Base-by-base conservation (phyloP, 2,888 invertebrate genomes). In the Meandrusa payeni region DNA sequence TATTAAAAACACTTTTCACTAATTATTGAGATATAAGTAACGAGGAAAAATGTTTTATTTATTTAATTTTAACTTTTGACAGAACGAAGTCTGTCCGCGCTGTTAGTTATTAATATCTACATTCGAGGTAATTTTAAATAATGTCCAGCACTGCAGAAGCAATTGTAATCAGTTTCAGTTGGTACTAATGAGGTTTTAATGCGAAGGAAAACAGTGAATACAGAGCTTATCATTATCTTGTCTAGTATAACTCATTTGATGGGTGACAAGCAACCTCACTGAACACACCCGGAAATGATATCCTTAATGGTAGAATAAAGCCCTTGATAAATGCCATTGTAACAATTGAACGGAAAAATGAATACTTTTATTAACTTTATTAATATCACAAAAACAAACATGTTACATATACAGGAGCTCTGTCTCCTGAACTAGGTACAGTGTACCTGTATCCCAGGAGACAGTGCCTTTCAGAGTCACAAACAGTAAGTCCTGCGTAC, bases 151-250 rank as follows among this genome's bases (percentile, higher is more conserved):
- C 26, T 27, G 13, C 17, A 34, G 17, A 39, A 23, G 20, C 19
- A 34, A 27, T 28, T 15, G 33, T 17, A 44, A 33, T 37, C 26
- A 24, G 9, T 19, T 27, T 32, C 28, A 46, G 38, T 46, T 41
- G 29, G 23, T 61, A 70, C 76, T 82, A 81, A 83, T 74, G 82
- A 81, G 81, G 65, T 78, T 82, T 82, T 82, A 83, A 83, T 82
- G 82, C 64, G 64, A 63, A 68, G 64, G 58, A 62, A 63, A 64
- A 68, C 64, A 55, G 63, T 59, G 62, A 68, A 65, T 64, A 63
- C 71, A 44, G 47, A 51, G 67, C 69, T 77, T 82, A 82, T 82
- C 81, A 69, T 66, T 75, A 82, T 82, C 81, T 66, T 24, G 29
- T 40, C 43, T 46, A 43, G 46, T 43, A 76, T 81, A 77, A 81